A percentile compares a stretch with the other conserved stretches of the same genome.
phyloP scores from a whole-genome alignment of 2,888 invertebrate genomes.

The Augochlorella aurata region DNA sequence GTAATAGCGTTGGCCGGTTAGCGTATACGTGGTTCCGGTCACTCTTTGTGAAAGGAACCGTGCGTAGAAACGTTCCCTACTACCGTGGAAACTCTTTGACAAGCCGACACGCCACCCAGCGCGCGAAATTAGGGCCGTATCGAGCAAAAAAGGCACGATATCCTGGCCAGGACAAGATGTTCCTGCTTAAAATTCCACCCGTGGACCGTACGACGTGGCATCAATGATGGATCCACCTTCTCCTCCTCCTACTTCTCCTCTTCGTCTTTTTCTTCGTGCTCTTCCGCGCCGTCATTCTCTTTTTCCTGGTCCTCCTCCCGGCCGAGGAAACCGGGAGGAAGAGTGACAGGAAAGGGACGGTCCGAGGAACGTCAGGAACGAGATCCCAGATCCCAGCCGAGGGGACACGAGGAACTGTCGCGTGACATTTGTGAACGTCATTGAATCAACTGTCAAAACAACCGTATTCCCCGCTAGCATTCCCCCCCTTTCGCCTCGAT shows the following conservation, averaged over 20 bases:
- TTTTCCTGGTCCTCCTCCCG: slow-evolving; percentile 46
- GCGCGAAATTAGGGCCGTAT: slow-evolving; percentile 77
- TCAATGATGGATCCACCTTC: slow-evolving; percentile 76
- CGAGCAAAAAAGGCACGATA: slow-evolving; percentile 73
- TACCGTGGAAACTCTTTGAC: slow-evolving; percentile 70
- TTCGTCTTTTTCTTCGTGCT: slow-evolving; percentile 48
- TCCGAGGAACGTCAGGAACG: slow-evolving; percentile 44
- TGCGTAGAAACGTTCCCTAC: slow-evolving; percentile 44
- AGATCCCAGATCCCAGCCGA: slow-evolving; percentile 59
- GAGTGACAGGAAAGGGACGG: slow-evolving; percentile 39
- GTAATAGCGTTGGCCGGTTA: slow-evolving; percentile 25
- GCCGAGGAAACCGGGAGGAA: slow-evolving; percentile 42
- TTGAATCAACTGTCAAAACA: slow-evolving; percentile 73
- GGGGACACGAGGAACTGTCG: slow-evolving; percentile 72
- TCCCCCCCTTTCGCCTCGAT: not conserved
- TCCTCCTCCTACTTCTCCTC: slow-evolving; percentile 37
- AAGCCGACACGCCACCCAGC: slow-evolving; percentile 78
- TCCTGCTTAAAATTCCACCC: slow-evolving; percentile 77
- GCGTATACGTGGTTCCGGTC: slow-evolving; percentile 50
- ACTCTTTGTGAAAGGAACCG: slow-evolving; percentile 49
- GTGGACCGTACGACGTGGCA: slow-evolving; percentile 71
- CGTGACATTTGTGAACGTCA: slow-evolving; percentile 69
- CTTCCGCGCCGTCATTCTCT: slow-evolving; percentile 53
- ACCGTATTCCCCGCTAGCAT: slow-evolving; percentile 52
- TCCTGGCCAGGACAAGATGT: slow-evolving; percentile 71